Evolutionary conservation across 2,888 invertebrate genomes (phyloP), one percentile per base, ranked within the genome.

Genomic region (Muschampia staudingeri): DNA sequence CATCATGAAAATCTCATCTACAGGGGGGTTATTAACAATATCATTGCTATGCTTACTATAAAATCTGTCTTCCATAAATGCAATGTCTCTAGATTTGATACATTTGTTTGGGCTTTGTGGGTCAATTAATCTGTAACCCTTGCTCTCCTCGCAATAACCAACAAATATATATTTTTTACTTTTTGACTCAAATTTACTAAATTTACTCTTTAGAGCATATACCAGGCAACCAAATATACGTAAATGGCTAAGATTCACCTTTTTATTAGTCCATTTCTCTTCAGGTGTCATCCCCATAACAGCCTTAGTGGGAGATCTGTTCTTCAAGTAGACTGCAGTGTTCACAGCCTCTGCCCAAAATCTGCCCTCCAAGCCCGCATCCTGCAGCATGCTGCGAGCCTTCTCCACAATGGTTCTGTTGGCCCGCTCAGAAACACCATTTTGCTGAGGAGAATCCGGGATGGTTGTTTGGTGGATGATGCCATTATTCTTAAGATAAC

Each of bases 221-320:
- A n/a, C 52, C n/a, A n/a, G n/a, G n/a, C 52, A 52, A n/a, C 52
- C 52, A 52, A 52, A 52, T 52, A 52, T 19, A n/a, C 52, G 52
- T 52, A 52, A 52, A n/a, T 52, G 52, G n/a, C n/a, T n/a, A n/a
- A 52, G n/a, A 52, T 52, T 52, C 7, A 52, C 52, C 52, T 52
- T 52, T n/a, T n/a, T 52, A 52, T 52, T n/a, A n/a, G n/a, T 52
- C 52, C 52, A 52, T 8, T 52, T 52, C n/a, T 52, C 52, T 52
- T 52, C n/a, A 52, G 52, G 52, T 7, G 52, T 52, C 4, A 7
- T n/a, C 5, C n/a, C n/a, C 52, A 52, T 52, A n/a, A 52, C 52
- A 52, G 52, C 52, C 52, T 52, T 52, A n/a, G 52, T 52, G n/a
- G 52, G 52, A 52, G n/a, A n/a, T 52, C 52, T 2, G n/a, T 52